Evolutionary conservation across 2,113 vertebrate species (phyloP), one percentile per base, ranked within the genome.

Genomic region (Lipophrys pholis): DNA sequence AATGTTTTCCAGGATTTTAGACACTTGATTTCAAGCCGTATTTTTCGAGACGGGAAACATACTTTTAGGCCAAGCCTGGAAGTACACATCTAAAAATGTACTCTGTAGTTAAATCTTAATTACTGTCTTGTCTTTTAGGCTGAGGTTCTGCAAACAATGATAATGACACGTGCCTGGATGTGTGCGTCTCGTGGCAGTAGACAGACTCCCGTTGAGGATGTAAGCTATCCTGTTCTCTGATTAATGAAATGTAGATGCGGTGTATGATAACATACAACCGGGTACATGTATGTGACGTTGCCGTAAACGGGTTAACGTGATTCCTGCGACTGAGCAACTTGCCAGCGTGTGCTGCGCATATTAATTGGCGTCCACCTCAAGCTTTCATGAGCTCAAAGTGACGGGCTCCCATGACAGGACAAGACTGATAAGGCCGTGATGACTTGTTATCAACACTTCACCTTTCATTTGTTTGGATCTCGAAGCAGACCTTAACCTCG

Each of bases 391-490:
- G 67, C 75, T 62, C n/a, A 82, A 91, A 80, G 86, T 93, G 92
- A 93, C 85, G 84, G 93, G 92, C 92, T 94, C 78, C 88, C 90
- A 68, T 80, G 83, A 79, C 85, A 87, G 83, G 91, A 89, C 89
- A 92, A 76, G 1, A 75, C 88, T 92, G 91, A 87, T 93, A 92
- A 94, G 79, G 68, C 91, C 91, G 88, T 90, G 92, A 95, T 93
- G 91, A 93, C 92, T 94, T 86, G 90, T 94, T 93, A 93, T 92
- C 93, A 93, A 76, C 86, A 83, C 89, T 87, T 80, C 91, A 87
- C 87, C 90, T 93, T 87, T 94, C 93, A 94, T 95, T 95, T 94
- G 89, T 94, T 95, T 95, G 93, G 93, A 96, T 94, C 93, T 94
- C 90, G 90, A 93, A 94, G 91, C 4, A 30, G 21, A 30, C 21